Percentiles rank a stretch among this genome's conserved stretches.
Evolutionary conservation across 2,113 vertebrate genomes (phyloP).

Genomic region (Pionites leucogaster): DNA sequence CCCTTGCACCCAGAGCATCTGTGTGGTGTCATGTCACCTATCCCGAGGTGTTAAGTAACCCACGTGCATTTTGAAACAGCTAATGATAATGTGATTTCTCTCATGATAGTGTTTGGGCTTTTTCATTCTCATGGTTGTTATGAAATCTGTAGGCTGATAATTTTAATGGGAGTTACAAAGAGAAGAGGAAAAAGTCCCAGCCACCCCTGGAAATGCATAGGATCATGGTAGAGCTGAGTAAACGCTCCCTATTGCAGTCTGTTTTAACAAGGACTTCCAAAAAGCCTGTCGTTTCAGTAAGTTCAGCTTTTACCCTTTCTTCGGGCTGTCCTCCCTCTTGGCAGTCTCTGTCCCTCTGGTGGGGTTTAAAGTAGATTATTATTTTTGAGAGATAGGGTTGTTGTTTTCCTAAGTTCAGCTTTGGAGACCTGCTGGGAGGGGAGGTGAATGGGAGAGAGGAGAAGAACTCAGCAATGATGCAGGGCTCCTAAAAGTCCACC

Average conservation of each 20-base stretch:
- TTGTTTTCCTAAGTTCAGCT: not conserved
- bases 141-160: slow-evolving; percentile 57
- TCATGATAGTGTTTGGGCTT: not conserved
- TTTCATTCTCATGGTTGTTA: slow-evolving; percentile 32
- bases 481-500: not conserved
- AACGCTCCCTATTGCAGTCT: not conserved
- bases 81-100: not conserved
- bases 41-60: slow-evolving; percentile 19
- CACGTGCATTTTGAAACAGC: slow-evolving; percentile 20
- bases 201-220: not conserved
- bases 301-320: not conserved
- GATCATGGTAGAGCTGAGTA: not conserved
- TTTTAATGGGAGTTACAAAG: slow-evolving; percentile 45
- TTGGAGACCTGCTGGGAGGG: not conserved
- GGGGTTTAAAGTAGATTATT: not conserved
- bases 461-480: not conserved
- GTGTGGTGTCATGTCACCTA: not conserved
- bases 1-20: not conserved
- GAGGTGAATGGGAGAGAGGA: not conserved
- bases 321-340: not conserved
- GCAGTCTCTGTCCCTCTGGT: not conserved
- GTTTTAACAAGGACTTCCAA: not conserved
- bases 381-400: not conserved
- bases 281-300: slow-evolving; percentile 15
- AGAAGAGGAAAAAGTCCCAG: not conserved